A percentile compares a stretch with the other conserved stretches of the same genome.
phyloP scores from a whole-genome alignment of 2,888 invertebrate genomes.

The Andrena praecox region DNA sequence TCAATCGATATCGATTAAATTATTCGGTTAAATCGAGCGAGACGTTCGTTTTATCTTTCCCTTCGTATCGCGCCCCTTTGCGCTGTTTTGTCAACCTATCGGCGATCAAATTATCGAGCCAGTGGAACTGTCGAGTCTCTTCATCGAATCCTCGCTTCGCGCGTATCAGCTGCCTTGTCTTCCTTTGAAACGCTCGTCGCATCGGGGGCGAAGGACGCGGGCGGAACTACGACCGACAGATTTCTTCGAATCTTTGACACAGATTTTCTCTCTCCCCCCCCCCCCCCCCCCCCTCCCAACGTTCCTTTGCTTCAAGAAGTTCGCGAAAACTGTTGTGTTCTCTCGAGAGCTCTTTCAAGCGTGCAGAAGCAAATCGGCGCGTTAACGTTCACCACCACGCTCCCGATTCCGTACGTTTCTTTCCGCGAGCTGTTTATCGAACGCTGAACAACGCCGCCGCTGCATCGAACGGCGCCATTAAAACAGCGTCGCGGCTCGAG shows the following conservation, averaged over 20 bases:
- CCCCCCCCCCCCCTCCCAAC: background rate
- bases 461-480: slow-evolving; percentile 19
- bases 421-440: slow-evolving; percentile 16
- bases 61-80: slow-evolving; percentile 12
- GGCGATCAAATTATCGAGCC: slow-evolving; percentile 66
- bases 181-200: slow-evolving; percentile 25
- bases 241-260: slow-evolving; percentile 33
- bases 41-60: slow-evolving; percentile 28
- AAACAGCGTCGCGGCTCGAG: slow-evolving; percentile 12
- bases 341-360: background rate
- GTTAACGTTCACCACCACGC: background rate
- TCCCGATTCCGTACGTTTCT: background rate
- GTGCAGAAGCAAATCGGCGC: background rate
- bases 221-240: slow-evolving; percentile 9
- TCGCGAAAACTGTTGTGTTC: slow-evolving; percentile 25
- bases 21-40: slow-evolving; percentile 57
- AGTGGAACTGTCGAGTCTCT: slow-evolving; percentile 36
- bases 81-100: slow-evolving; percentile 58
- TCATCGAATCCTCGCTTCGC: slow-evolving; percentile 10
- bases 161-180: slow-evolving; percentile 43
- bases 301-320: background rate
- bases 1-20: background rate
- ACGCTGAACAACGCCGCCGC: slow-evolving; percentile 18
- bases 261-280: slow-evolving; percentile 27
- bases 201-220: background rate